Percentiles rank a stretch among this genome's conserved stretches.
phyloP scores from a whole-genome alignment of 2,113 vertebrate species.

The Copsychus sechellarum region DNA sequence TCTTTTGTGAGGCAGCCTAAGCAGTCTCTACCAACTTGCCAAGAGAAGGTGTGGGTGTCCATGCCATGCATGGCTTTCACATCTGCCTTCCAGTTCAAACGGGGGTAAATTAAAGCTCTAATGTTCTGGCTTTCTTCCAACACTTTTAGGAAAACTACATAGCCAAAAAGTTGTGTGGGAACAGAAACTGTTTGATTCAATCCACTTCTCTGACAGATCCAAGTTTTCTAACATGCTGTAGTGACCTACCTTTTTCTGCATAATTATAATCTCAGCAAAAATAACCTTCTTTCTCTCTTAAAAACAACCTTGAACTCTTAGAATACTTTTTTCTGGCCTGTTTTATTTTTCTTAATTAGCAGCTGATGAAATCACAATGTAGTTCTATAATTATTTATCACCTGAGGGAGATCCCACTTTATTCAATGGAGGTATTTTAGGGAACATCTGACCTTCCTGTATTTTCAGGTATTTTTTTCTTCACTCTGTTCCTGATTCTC shows the following conservation, averaged over 20 bases:
- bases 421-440: conserved; percentile 22
- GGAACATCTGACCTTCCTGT: not conserved
- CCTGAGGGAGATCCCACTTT: not conserved
- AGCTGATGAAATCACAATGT: conserved; percentile 3
- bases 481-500: not conserved
- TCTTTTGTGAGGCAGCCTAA: not conserved
- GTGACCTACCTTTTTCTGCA: not conserved
- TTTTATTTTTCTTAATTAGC: conserved; percentile 58
- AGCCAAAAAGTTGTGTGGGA: not conserved
- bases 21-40: not conserved
- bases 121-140: not conserved
- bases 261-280: not conserved
- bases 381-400: conserved; percentile 50
- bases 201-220: not conserved
- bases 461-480: not conserved
- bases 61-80: not conserved
- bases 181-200: not conserved
- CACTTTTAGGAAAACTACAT: not conserved
- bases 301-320: conserved; percentile 37
- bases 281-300: not conserved
- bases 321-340: not conserved
- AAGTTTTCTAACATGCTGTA: not conserved
- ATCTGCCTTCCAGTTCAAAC: not conserved
- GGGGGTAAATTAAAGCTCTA: not conserved
- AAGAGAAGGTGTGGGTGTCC: not conserved